A percentile compares a stretch with the other conserved stretches of the same genome.
Conservation (phyloP, 2,113 vertebrate genomes). For the Peucedramus taeniatus region DNA sequence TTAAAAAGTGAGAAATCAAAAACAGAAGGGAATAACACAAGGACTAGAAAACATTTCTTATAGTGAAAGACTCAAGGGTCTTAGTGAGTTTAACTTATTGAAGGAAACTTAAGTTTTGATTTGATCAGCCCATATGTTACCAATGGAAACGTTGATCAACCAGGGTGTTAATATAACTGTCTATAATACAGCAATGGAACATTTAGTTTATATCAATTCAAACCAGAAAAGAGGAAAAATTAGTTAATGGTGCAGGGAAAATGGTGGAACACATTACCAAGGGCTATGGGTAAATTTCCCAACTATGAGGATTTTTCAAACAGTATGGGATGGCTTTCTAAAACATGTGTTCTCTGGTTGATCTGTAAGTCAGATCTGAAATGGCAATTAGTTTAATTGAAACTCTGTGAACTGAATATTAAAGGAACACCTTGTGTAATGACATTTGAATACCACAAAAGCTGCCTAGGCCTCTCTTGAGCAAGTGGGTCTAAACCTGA, state of each 20-base stretch:
- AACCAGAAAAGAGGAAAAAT: background rate
- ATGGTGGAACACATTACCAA: background rate
- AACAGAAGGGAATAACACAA: background rate
- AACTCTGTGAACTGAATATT: background rate
- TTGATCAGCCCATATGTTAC: background rate
- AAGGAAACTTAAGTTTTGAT: background rate
- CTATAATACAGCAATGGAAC: background rate
- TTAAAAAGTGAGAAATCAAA: background rate
- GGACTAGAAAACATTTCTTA: background rate
- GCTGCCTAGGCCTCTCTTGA: background rate
- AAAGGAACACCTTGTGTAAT: background rate
- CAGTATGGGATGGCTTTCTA: background rate
- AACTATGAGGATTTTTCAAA: background rate
- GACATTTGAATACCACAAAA: background rate
- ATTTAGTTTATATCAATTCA: background rate
- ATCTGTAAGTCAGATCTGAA: background rate
- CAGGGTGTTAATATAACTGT: background rate
- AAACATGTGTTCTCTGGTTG: background rate
- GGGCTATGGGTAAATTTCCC: background rate
- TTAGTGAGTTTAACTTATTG: background rate
- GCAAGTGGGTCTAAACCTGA: background rate
- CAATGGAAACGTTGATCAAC: background rate
- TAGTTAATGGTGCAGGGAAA: background rate
- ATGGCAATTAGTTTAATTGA: background rate
- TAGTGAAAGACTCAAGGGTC: background rate